These are phyloP conservation scores for Norana najaformis DNA, from an alignment of 2,888 invertebrate species.

Conservation along the genomic window DNA sequence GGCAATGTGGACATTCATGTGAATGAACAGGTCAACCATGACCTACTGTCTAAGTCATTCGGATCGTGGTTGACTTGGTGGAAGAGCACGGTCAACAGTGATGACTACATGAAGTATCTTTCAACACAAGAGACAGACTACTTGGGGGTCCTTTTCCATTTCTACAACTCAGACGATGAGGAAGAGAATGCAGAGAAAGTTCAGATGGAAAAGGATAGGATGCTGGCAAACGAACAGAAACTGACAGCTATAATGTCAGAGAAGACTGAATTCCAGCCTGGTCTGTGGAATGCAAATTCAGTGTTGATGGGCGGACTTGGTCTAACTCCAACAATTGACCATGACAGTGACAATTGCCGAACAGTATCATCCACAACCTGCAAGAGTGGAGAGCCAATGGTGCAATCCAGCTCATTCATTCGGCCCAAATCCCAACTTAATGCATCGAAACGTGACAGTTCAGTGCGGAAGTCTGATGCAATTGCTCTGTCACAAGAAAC, in stretches of 20 bases:
- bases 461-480: neutral
- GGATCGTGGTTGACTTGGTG: conserved; percentile 62
- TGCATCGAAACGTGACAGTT: neutral
- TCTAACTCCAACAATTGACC: conserved; percentile 54
- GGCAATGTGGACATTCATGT: neutral
- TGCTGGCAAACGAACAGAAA: conserved; percentile 46
- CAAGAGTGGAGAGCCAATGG: neutral
- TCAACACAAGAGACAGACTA: conserved; percentile 62
- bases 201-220: neutral
- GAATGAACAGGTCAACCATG: neutral
- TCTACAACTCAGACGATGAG: conserved; percentile 59
- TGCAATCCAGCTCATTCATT: neutral
- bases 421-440: neutral
- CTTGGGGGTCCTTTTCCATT: conserved; percentile 60
- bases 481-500: neutral
- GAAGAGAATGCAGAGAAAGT: conserved; percentile 46
- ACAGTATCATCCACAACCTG: neutral
- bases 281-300: conserved; percentile 61
- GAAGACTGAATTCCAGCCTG: conserved; percentile 56
- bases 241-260: conserved; percentile 52
- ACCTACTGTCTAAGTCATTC: neutral
- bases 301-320: conserved; percentile 61
- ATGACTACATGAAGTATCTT: conserved; percentile 62
- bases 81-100: conserved; percentile 58
- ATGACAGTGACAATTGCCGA: conserved; percentile 38